Conservation (phyloP, 2,888 invertebrate genomes). For the Tachystola acroxantha region DNA sequence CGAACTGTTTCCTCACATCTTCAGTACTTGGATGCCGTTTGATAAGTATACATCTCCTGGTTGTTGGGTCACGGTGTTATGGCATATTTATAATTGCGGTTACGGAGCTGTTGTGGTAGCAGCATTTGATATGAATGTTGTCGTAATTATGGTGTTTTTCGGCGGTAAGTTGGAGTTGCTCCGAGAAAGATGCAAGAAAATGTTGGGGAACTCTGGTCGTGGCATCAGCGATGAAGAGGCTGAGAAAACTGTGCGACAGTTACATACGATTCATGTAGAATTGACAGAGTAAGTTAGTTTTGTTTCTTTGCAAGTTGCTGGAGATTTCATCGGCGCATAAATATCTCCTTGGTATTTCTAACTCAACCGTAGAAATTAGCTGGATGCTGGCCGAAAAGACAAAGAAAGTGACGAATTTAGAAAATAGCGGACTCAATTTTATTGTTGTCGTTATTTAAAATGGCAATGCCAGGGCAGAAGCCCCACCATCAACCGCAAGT, state of each 20-base stretch:
- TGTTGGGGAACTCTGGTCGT: slow-evolving; percentile 28
- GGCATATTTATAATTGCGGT: slow-evolving; percentile 40
- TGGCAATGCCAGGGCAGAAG: no score
- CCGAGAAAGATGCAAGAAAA: slow-evolving; percentile 46
- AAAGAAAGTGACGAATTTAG: no score
- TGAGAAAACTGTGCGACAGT: slow-evolving; percentile 26
- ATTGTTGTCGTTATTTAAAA: no score
- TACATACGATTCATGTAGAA: slow-evolving; percentile 43
- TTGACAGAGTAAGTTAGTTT: slow-evolving; percentile 47
- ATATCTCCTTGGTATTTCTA: no score
- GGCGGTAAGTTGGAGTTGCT: slow-evolving; percentile 56
- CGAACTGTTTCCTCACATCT: slow-evolving; percentile 55
- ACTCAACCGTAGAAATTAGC: no score
- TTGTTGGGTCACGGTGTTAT: slow-evolving; percentile 46
- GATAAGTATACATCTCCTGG: slow-evolving; percentile 54
- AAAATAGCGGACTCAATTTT: no score
- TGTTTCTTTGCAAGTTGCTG: no score
- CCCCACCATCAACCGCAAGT: no score
- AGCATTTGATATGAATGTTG: slow-evolving; percentile 45
- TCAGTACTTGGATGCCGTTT: slow-evolving; percentile 61
- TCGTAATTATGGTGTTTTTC: slow-evolving; percentile 56
- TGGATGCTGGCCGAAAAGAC: no score
- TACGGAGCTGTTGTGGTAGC: slow-evolving; percentile 49
- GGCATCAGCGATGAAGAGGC: slow-evolving; percentile 29
- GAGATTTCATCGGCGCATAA: no score